Evolutionary conservation across 2,113 vertebrate species (phyloP).

Genomic region (Saccopteryx bilineata): DNA sequence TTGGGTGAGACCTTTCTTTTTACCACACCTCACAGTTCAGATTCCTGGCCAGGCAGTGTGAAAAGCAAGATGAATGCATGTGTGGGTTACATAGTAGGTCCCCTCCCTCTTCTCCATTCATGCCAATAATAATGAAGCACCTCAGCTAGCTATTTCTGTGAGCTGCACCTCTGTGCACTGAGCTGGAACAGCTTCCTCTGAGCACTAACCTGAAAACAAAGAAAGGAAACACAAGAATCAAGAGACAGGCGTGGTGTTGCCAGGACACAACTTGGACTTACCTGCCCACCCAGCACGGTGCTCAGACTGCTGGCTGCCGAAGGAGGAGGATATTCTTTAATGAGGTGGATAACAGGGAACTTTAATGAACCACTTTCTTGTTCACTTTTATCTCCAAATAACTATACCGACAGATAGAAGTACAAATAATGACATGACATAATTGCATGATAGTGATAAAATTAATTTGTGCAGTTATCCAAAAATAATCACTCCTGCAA

Average conservation of each 20-base stretch:
- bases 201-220: constrained; percentile 86
- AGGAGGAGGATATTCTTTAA: neutral
- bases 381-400: constrained; percentile 38
- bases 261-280: neutral
- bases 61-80: constrained; percentile 30
- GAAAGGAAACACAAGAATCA: constrained; percentile 69
- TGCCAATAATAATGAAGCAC: constrained; percentile 28
- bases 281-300: neutral
- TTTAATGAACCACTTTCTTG: constrained; percentile 47
- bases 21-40: constrained; percentile 60
- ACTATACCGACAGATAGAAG: neutral
- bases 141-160: constrained; percentile 76
- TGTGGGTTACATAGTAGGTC: constrained; percentile 58
- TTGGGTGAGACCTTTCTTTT: constrained; percentile 60
- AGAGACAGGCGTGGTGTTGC: constrained; percentile 41
- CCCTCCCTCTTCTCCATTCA: constrained; percentile 54
- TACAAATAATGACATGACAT: neutral
- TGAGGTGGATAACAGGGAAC: neutral
- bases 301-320: neutral
- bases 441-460: constrained; percentile 14
- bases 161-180: constrained; percentile 76
- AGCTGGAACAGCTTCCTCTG: constrained; percentile 85
- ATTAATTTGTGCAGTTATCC: constrained; percentile 68
- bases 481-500: constrained; percentile 26
- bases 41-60: neutral